phyloP scores from a whole-genome alignment of 2,797 vertebrate species.

The Nyctalus aviator region DNA sequence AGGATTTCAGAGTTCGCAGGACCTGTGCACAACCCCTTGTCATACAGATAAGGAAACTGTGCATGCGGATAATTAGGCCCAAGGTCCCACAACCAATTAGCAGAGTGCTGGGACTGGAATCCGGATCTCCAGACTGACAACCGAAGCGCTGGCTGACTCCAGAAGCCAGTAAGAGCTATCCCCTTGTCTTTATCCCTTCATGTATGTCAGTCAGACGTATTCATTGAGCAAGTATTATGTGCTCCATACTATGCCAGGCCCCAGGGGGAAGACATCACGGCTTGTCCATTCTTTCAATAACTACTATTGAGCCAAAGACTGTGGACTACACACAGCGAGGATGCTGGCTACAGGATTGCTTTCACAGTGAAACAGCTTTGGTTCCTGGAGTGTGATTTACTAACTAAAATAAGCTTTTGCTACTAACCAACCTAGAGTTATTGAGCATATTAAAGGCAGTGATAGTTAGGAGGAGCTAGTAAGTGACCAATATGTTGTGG shows the following conservation, averaged over 20 bases:
- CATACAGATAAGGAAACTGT: background rate
- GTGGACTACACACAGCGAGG: background rate
- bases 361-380: background rate
- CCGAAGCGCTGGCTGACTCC: background rate
- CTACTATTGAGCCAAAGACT: background rate
- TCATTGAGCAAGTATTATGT: background rate
- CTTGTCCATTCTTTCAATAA: background rate
- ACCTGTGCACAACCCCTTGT: background rate
- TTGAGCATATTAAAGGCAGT: background rate
- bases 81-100: background rate
- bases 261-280: background rate
- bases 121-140: background rate
- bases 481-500: background rate
- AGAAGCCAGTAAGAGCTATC: background rate
- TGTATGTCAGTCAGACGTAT: accelerated
- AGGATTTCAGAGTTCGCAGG: background rate
- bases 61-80: background rate
- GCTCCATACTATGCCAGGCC: background rate
- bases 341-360: background rate
- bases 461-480: background rate
- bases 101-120: background rate
- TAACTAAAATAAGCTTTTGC: background rate
- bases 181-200: background rate
- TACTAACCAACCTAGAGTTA: background rate
- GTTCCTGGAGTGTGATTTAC: background rate